These are phyloP conservation scores for Lycodopsis pacificus DNA, from an alignment of 2,797 vertebrate species.

Conservation along the genomic window DNA sequence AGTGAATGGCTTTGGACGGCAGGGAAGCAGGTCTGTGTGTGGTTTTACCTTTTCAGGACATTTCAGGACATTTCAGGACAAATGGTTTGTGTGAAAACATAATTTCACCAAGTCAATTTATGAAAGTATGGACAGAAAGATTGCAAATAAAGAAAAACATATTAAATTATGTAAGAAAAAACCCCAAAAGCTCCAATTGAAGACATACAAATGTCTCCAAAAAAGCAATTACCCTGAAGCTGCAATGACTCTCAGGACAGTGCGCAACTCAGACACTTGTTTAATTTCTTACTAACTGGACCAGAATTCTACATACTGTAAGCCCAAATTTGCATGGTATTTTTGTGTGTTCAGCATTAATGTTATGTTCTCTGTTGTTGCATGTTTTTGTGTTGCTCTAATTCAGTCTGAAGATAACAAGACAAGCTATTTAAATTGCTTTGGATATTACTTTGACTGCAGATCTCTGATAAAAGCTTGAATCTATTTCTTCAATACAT, in stretches of 20 bases:
- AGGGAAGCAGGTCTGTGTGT: constrained; percentile 24
- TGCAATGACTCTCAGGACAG: constrained; percentile 3
- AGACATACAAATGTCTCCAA: constrained; percentile 1
- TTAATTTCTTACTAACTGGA: constrained; percentile 12
- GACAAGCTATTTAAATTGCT: not conserved
- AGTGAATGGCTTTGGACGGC: constrained; percentile 45
- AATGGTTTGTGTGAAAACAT: constrained; percentile 36
- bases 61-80: constrained; percentile 51
- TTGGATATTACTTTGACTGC: not conserved
- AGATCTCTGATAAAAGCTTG: not conserved
- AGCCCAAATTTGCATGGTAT: not conserved
- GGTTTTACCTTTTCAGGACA: constrained; percentile 47
- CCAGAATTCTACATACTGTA: not conserved
- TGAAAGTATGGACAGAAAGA: constrained; percentile 1
- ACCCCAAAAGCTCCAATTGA: not conserved
- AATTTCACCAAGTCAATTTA: constrained; percentile 7
- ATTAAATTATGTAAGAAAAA: not conserved
- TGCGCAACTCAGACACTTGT: constrained; percentile 1
- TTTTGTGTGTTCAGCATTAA: not conserved
- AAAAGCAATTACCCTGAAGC: constrained; percentile 17
- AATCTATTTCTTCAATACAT: constrained; percentile 1
- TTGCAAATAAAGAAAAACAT: not conserved
- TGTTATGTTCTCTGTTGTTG: not conserved
- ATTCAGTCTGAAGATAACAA: constrained; percentile 2
- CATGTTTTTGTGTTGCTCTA: not conserved